Conservation (phyloP, 2,113 vertebrate species). For the Scytalopus superciliaris region DNA sequence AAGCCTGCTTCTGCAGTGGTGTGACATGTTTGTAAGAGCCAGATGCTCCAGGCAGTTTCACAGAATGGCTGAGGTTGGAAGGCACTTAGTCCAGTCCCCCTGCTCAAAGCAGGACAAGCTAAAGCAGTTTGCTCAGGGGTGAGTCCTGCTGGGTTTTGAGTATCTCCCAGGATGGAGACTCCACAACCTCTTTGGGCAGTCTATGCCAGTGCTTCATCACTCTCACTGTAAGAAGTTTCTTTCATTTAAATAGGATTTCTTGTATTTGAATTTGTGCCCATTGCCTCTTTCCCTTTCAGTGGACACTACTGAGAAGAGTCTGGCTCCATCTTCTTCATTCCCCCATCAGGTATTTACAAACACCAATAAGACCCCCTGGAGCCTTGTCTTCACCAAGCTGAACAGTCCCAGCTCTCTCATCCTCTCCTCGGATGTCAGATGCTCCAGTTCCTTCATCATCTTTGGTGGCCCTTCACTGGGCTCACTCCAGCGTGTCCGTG, state of each 20-base stretch:
- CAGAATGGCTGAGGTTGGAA: neutral
- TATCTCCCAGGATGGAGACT: neutral
- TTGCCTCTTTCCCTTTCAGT: neutral
- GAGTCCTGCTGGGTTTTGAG: neutral
- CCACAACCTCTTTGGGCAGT: neutral
- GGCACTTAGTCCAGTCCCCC: neutral
- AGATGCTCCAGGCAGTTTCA: neutral
- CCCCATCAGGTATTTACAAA: neutral
- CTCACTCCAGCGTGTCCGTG: neutral
- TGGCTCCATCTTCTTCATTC: neutral
- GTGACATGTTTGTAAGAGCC: neutral
- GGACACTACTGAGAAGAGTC: neutral
- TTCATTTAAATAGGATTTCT: neutral
- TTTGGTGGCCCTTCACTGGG: neutral
- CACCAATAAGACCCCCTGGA: neutral
- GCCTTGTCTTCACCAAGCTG: neutral
- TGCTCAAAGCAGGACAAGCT: neutral
- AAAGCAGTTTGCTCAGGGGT: neutral
- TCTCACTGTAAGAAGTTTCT: neutral
- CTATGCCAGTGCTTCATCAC: neutral
- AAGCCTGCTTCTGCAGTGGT: neutral
- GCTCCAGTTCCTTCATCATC: neutral
- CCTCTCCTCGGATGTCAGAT: neutral
- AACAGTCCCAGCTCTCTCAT: neutral
- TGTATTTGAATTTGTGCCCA: neutral